Evolutionary conservation across 1,140 invertebrate species (phyloP).

Genomic region (Drosophila ambigua): DNA sequence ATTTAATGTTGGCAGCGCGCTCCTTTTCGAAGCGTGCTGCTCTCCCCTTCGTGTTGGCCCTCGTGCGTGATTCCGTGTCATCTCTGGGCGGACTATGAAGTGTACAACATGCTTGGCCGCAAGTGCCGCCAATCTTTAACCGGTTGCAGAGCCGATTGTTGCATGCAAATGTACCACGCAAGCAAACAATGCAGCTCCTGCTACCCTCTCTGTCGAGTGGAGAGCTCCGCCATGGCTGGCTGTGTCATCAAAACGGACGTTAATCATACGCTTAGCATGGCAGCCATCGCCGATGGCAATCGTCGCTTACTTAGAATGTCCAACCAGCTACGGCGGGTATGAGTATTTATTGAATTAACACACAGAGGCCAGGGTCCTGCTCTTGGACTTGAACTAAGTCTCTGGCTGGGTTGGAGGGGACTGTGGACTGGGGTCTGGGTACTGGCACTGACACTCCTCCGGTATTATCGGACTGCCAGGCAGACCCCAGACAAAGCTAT

Average conservation of each 20-base stretch:
- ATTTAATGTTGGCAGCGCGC: too few relatives aligned
- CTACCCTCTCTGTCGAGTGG: constrained; percentile 5
- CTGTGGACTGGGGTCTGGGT: background rate
- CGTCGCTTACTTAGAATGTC: constrained; percentile 58
- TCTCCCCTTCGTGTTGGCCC: too few relatives aligned
- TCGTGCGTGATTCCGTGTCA: constrained; percentile 10
- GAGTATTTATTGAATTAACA: constrained; percentile 72
- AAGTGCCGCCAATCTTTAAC: constrained; percentile 65
- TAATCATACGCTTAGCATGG: constrained; percentile 80
- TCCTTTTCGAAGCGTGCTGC: too few relatives aligned
- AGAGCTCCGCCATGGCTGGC: constrained; percentile 18
- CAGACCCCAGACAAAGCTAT: constrained; percentile 49
- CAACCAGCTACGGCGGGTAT: constrained; percentile 17
- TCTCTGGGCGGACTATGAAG: constrained; percentile 32
- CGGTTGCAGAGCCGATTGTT: constrained; percentile 56
- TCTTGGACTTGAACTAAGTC: constrained; percentile 8
- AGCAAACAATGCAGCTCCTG: constrained; percentile 69
- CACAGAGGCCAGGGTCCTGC: constrained; percentile 37
- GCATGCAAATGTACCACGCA: constrained; percentile 75
- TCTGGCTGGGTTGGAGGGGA: background rate
- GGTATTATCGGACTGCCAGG: too few relatives aligned
- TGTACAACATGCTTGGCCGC: constrained; percentile 58
- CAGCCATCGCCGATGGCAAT: constrained; percentile 68
- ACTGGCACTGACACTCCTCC: background rate
- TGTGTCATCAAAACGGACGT: constrained; percentile 80